Percentiles rank a stretch among this genome's conserved stretches.
phyloP scores from a whole-genome alignment of 2,888 invertebrate genomes.

The Sinohyriopsis cumingii region DNA sequence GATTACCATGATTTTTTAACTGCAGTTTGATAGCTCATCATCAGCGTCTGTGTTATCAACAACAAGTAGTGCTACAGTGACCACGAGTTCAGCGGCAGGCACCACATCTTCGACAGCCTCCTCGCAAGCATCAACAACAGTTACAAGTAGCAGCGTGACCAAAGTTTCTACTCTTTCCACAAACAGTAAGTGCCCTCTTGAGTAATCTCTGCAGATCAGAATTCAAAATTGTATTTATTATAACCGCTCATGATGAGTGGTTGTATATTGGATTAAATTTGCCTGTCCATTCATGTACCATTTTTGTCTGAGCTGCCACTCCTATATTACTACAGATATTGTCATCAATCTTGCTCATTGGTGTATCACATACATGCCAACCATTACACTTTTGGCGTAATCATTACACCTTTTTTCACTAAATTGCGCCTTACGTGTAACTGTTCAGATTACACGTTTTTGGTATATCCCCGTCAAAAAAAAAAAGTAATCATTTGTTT shows the following conservation, averaged over 20 bases:
- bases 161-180: slow-evolving; percentile 43
- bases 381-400: no score
- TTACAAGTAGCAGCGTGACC: slow-evolving; percentile 37
- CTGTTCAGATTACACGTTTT: no score
- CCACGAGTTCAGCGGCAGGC: slow-evolving; percentile 49
- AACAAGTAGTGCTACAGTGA: slow-evolving; percentile 50
- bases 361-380: no score
- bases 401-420: no score
- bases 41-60: slow-evolving; percentile 23
- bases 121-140: slow-evolving; percentile 40
- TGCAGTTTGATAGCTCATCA: slow-evolving; percentile 57
- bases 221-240: neutral
- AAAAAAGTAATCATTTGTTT: no score
- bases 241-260: neutral
- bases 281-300: neutral
- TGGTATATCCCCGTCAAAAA: no score
- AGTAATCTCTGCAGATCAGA: slow-evolving; percentile 2
- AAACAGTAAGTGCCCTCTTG: neutral
- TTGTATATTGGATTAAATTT: neutral
- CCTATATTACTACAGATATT: neutral
- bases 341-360: no score
- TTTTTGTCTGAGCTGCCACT: neutral
- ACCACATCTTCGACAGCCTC: slow-evolving; percentile 50
- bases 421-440: no score
- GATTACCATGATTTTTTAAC: slow-evolving; percentile 7